These are phyloP conservation scores for Chironomus tentans DNA, from an alignment of 2,888 invertebrate genomes.

Conservation along the genomic window DNA sequence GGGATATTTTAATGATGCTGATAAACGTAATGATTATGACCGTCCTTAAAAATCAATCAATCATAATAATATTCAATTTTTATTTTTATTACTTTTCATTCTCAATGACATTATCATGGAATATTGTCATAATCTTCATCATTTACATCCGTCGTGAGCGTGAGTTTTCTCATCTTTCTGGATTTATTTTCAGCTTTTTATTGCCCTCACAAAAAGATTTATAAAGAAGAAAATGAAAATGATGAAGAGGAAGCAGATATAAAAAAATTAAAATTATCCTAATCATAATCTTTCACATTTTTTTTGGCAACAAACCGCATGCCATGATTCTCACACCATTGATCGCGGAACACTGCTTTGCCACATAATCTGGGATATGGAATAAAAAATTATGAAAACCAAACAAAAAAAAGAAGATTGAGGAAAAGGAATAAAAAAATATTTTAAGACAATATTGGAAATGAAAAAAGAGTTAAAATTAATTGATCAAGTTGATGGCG, in stretches of 20 bases:
- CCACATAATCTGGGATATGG: not conserved
- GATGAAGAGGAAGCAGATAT: not conserved
- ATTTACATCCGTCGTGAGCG: not conserved
- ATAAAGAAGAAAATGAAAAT: no score
- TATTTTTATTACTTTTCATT: not conserved
- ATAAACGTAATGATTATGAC: not conserved
- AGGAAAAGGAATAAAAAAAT: no score
- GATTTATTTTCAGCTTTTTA: not conserved
- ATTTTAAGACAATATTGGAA: no score
- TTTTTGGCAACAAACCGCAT: not conserved
- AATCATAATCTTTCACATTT: not conserved
- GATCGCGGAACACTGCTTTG: not conserved
- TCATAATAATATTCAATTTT: constrained; percentile 11
- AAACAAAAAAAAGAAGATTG: no score
- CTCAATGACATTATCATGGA: no score
- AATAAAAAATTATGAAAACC: no score
- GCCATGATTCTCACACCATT: not conserved
- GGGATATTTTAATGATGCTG: not conserved
- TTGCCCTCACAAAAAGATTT: no score
- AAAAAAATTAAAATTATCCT: constrained; percentile 15
- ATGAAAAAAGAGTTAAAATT: no score
- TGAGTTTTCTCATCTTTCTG: no score
- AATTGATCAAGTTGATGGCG: no score
- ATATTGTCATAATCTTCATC: not conserved
- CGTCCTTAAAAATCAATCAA: constrained; percentile 22